Evolutionary conservation across 2,113 vertebrate genomes (phyloP), one percentile per base, ranked within the genome.

Genomic region (Lipotes vexillifer): DNA sequence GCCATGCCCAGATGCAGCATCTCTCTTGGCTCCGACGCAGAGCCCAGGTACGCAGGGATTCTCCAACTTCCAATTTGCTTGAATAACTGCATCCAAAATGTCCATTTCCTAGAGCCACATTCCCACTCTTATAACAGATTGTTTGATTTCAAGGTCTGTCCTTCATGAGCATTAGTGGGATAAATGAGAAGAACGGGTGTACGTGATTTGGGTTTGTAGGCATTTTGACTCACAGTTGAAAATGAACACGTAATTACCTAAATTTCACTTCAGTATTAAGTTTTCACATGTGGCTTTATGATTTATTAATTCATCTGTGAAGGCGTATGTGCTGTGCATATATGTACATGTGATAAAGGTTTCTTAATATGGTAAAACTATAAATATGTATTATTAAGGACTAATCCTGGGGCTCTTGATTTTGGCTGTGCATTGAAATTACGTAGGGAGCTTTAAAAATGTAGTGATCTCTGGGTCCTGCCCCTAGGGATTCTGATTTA

Each of bases 41-140:
- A 95, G 96, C 0, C n/a, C 98, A 98, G 99, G 99, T 99, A 81
- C 97, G 98, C 84, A 8, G 3, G 1, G 1, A 15, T 61, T 71
- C 86, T 75, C 33, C 49, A 7, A 1, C 20, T 2, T 65, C 13
- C 6, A 0, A 1, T 82, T 78, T 15, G 0, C n/a, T 36, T 52
- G 25, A 65, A 14, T 5, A 46, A 33, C 41, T 52, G 3, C 8
- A 15, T n/a, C 57, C 20, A 77, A 25, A 85, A 41, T 41, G 6
- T 20, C 25, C 4, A 0, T 85, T 52, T 52, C 23, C 29, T 59
- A 5, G 74, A 68, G 41, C 59, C 31, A 7, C 3, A n/a, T 14
- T 69, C 29, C 33, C 11, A 10, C 27, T 94, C 57, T 71, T 17
- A 14, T 41, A 52, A 23, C 46, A 81, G 12, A 38, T 10, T 1